Base-by-base conservation (phyloP, 2,888 invertebrate genomes). In the Glomeris marginata region DNA sequence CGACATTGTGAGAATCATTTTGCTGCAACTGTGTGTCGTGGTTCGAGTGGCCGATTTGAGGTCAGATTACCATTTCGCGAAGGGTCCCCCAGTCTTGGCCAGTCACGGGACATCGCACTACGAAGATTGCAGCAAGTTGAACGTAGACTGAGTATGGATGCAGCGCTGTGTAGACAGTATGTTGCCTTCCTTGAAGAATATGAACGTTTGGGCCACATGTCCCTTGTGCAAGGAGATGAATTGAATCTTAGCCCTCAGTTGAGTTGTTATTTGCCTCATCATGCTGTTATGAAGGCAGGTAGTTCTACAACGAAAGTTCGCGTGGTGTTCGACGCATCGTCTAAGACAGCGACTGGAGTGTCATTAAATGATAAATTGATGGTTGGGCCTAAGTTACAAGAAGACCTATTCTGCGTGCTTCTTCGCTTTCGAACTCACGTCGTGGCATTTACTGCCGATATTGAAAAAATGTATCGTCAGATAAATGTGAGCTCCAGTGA, bases 391-490 rank as follows among this genome's bases (percentile, higher is more conserved):
- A 57, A 54, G 1, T 45, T 66, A 1, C 63, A 66, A 47, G 56
- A 59, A 5, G 61, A 63, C 18, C 52, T 66, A 2, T 55, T 61
- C 37, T 48, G 55, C 11, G 59, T 64, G n/a, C 42, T 67, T 1
- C 15, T 62, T 2, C 44, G 61, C 8, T 62, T 61, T 50, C 48
- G 64, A 1, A 50, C 52, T 5, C 55, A 63, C 47, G 53, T 52
- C 4, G 56, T 58, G 33, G 59, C 61, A 1, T 53, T 67, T 11
- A 59, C 59, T 8, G 62, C 62, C 1, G 66, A 67, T 47, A 61
- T 68, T 10, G 59, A 57, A 18, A 66, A 67, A 54, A 65, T 66
- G 62, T 65, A 61, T 49, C 55, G 63, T 0, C 63, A 64, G 50
- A 58, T 64, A n/a, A 11, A 37, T 1, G 48, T 66, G 1, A 47